Evolutionary conservation across 2,113 vertebrate genomes (phyloP).

Genomic region (Laticauda laticaudata): DNA sequence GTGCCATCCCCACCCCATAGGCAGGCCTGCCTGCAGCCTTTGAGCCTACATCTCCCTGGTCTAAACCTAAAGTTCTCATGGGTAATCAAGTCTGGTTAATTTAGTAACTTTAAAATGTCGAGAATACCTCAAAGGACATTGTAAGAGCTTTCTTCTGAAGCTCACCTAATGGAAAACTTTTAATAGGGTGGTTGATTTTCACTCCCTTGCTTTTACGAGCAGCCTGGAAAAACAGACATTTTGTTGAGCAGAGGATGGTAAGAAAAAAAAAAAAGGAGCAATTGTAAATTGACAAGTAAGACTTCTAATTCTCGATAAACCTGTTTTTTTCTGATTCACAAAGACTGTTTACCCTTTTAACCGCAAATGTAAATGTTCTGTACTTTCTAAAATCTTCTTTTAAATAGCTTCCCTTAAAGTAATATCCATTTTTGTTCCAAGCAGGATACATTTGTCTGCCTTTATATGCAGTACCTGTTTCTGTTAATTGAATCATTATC

Average conservation of each 20-base stretch:
- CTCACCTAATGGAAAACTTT: not conserved
- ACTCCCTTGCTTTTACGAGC: not conserved
- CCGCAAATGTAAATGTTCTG: not conserved
- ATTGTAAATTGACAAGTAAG: not conserved
- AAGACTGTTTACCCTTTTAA: not conserved
- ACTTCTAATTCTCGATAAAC: not conserved
- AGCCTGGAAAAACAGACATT: not conserved
- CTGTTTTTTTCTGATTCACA: not conserved
- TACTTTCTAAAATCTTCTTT: not conserved
- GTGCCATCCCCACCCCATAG: not conserved
- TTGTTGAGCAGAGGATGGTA: not conserved
- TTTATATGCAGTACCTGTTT: not conserved
- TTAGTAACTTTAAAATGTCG: not conserved
- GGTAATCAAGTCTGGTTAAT: not conserved
- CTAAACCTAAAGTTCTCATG: not conserved
- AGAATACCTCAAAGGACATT: not conserved
- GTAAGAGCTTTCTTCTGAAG: not conserved
- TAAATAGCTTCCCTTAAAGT: not conserved
- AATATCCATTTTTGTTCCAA: not conserved
- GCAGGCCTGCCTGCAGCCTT: not conserved
- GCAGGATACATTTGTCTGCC: too few species aligned
- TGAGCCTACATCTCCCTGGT: not conserved
- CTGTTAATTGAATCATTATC: not conserved
- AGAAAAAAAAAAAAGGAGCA: not conserved
- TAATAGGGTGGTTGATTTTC: not conserved